Base-by-base conservation (phyloP, 2,113 vertebrate genomes). In the Trematocara variabile region DNA sequence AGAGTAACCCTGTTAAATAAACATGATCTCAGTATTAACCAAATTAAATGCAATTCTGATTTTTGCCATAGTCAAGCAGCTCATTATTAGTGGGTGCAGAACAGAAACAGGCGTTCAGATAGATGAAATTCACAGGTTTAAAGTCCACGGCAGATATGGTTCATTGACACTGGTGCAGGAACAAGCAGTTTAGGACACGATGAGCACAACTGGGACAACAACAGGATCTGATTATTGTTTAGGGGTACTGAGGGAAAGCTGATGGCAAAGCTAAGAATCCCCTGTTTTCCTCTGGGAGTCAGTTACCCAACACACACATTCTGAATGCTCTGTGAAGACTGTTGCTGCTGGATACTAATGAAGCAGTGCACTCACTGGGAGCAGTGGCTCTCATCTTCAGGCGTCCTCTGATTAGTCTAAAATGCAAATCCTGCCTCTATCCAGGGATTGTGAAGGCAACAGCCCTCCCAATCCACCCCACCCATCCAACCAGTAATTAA, bases 311-410 rank as follows among this genome's bases (percentile, higher is more conserved):
- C 86, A 89, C 79, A 77, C 55, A 82, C 25, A 58, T 55, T 46
- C 18, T 79, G 86, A 89, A 88, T 78, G 78, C 86, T 82, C 63
- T 48, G 68, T 18, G 80, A 80, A 65, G 70, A 28, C 84, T 65
- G 87, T 91, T 91, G 86, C 87, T 91, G 85, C 68, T 87, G 91
- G 90, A 87, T 93, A 93, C 92, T 88, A 93, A 93, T 90, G 89
- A 91, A 88, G 89, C 84, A 44, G 55, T 16, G 60, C 1, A 25
- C 86, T 90, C 86, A 86, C 3, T 78, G 81, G 73, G 81, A 83
- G 85, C 87, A 88, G 80, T 80, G 70, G 77, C 80, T 86, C 89
- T 90, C 77, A 89, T 90, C 83, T 70, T 88, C 79, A 81, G 79
- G 33, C 75, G 7, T 75, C 79, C 82, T 88, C 90, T 85, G 87